phyloP scores from a whole-genome alignment of 2,797 vertebrate species.

The Chrysocyon brachyurus region DNA sequence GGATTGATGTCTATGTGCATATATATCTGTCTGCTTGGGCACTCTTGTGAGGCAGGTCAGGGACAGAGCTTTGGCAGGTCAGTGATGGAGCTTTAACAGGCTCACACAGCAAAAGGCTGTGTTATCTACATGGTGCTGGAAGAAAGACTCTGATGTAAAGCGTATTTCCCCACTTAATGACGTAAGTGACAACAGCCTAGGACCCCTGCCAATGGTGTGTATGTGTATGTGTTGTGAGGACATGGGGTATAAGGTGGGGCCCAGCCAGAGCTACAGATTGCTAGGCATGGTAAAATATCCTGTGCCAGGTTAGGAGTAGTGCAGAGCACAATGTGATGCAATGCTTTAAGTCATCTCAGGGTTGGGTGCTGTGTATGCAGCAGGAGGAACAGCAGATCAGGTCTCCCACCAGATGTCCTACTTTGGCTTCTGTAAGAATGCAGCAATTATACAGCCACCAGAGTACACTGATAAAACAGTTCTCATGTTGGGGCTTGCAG shows the following conservation, averaged over 20 bases:
- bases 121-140: neutral
- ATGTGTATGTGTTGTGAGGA: neutral
- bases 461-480: neutral
- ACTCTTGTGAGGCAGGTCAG: neutral
- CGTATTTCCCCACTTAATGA: neutral
- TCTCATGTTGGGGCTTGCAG: neutral
- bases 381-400: neutral
- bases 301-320: fast-evolving
- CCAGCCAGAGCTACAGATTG: neutral
- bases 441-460: neutral
- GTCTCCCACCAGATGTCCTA: neutral
- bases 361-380: neutral
- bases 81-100: neutral
- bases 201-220: neutral
- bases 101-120: neutral
- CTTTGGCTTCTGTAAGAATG: neutral
- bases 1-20: neutral
- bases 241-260: neutral
- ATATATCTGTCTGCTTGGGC: too few species aligned
- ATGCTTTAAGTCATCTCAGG: neutral
- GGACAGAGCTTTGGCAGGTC: neutral
- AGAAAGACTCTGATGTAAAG: neutral
- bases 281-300: neutral
- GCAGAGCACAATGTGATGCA: neutral
- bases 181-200: neutral